phyloP scores from a whole-genome alignment of 1,140 invertebrate genomes.

The Drosophila equinoxialis region DNA sequence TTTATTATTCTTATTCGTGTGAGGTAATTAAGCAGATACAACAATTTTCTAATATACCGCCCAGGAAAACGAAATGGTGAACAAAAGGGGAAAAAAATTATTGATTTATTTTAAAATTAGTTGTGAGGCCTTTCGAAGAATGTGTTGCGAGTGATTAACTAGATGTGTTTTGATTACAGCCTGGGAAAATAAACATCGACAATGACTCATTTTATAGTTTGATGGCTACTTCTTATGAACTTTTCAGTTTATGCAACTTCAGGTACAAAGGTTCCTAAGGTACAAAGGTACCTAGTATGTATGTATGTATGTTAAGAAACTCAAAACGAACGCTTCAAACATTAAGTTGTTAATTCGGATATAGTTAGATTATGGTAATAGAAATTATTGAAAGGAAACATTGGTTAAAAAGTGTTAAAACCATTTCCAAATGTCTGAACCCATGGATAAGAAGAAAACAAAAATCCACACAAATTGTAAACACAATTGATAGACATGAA shows the following conservation, averaged over 20 bases:
- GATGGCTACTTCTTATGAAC: too few relatives aligned
- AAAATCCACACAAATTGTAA: neutral
- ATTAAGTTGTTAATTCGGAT: too few relatives aligned
- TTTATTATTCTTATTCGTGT: neutral
- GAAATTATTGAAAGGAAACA: too few relatives aligned
- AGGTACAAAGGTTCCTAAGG: too few relatives aligned
- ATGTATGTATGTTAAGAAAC: too few relatives aligned
- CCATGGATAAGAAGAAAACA: neutral
- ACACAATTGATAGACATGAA: neutral
- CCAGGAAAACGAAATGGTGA: neutral
- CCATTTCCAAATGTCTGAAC: too few relatives aligned
- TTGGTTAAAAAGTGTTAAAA: too few relatives aligned
- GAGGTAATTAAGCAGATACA: constrained; percentile 16
- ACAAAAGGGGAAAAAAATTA: constrained; percentile 4
- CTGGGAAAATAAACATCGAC: neutral
- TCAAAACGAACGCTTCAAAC: too few relatives aligned
- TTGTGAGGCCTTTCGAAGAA: neutral
- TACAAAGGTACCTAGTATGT: too few relatives aligned
- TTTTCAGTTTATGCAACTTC: neutral
- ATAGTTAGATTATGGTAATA: too few relatives aligned
- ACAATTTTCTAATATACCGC: constrained; percentile 5
- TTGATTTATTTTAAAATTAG: constrained; percentile 19
- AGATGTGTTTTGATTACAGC: neutral
- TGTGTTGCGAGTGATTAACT: constrained; percentile 13
- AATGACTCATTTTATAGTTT: neutral